These are phyloP conservation scores for Pocillopora damicornis DNA, from an alignment of 64 coral and sea anemone genomes.

Conservation along the genomic window DNA sequence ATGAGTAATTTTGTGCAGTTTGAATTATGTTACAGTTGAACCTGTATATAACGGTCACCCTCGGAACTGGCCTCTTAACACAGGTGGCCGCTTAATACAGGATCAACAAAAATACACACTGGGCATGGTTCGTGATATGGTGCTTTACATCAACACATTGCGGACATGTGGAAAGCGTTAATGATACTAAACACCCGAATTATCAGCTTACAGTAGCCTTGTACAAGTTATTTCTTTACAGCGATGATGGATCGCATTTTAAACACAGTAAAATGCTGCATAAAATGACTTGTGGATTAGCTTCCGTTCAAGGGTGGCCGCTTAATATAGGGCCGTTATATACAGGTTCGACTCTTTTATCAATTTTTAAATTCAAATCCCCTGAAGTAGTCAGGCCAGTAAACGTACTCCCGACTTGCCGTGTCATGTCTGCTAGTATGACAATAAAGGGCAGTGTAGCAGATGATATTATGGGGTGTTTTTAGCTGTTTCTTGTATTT, in stretches of 20 bases:
- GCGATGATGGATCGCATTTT: conserved; percentile 3
- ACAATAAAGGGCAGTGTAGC: too few species aligned
- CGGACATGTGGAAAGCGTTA: not conserved
- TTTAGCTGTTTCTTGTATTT: too few species aligned
- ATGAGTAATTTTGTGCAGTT: too few species aligned
- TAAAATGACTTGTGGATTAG: not conserved
- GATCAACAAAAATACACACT: conserved; percentile 18
- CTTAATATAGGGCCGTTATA: not conserved
- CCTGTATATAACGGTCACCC: conserved; percentile 17
- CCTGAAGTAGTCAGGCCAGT: too few species aligned
- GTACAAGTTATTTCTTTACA: conserved; percentile 11
- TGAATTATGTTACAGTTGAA: conserved; percentile 1
- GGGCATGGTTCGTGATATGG: not conserved
- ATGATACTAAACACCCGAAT: not conserved
- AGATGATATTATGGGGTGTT: too few species aligned
- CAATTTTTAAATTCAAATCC: too few species aligned
- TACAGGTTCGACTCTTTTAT: too few species aligned
- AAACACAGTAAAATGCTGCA: not conserved
- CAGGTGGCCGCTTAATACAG: conserved; percentile 5
- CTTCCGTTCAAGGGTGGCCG: not conserved
- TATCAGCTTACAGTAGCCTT: conserved; percentile 16
- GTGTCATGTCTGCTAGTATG: too few species aligned
- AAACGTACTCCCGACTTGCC: too few species aligned
- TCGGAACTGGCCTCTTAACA: not conserved
- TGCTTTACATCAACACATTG: conserved; percentile 16